Base-by-base conservation (phyloP, 2,113 vertebrate species). In the Eptesicus fuscus region DNA sequence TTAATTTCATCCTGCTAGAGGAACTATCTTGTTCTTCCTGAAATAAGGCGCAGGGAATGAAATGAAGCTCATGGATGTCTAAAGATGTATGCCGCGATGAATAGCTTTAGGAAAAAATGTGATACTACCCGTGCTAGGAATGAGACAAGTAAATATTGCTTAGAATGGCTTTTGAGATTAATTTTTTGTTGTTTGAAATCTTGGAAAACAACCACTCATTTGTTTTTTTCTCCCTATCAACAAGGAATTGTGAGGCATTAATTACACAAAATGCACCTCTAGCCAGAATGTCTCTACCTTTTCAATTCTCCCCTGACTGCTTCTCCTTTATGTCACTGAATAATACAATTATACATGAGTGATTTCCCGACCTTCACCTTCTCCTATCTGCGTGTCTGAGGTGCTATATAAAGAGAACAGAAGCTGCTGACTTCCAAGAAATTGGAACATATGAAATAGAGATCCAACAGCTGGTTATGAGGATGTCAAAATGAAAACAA, bases 171-270 rank as follows among this genome's bases (percentile, higher is more conserved):
- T 90, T 82, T 59, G 37, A 89, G 51, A 35, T 76, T 85, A 59
- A 70, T 88, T 70, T 94, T 69, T 69, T 88, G 71, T 95, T 91
- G 63, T 84, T 96, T 89, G 70, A 77, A 96, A 56, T 90, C 71
- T 74, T 96, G 35, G 63, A 74, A 59, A 89, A 90, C 0, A 49
- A 63, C 14, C 12, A 59, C 30, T 53, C 70, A 35, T 83, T 59
- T 91, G n/a, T 82, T 88, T 85, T 85, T 25, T 74, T 80, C 20
- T 37, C 23, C 22, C 20, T 67, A 5, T 32, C 9, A 56, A 71
- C 47, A 78, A 95, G 59, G 35, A 87, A 70, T 44, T 77, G 25
- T 42, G 42, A 71, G 35, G 20, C 20, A 88, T 78, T 53, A 40
- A 83, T 94, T 63, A 94, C 25, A 61, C 53, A 77, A 79, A 88